Percentiles rank a stretch among this genome's conserved stretches.
Conservation (phyloP, 2,888 invertebrate species). For the Pachliopta kotzebuea region DNA sequence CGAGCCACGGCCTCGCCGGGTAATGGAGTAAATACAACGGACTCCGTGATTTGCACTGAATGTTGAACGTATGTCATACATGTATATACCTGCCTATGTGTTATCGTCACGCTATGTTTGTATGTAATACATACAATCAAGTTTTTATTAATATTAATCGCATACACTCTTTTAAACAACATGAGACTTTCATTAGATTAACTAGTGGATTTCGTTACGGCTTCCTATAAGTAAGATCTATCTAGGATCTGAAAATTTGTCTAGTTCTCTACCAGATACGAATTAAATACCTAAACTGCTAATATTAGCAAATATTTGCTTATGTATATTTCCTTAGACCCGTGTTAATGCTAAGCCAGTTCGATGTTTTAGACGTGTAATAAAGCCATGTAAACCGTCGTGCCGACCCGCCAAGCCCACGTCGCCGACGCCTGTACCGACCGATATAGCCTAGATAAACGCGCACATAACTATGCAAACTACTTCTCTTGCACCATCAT, state of each 20-base stretch:
- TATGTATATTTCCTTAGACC: constrained; percentile 8
- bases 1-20: constrained; percentile 64
- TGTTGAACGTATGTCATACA: constrained; percentile 36
- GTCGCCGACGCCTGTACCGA: constrained; percentile 49
- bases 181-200: no score
- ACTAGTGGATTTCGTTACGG: no score
- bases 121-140: no score
- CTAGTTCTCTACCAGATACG: no score
- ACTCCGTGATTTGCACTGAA: constrained; percentile 54
- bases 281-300: no score
- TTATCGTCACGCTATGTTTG: constrained; percentile 6
- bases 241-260: no score
- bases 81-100: constrained; percentile 8
- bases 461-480: constrained; percentile 74
- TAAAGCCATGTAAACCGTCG: constrained; percentile 45
- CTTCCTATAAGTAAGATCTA: no score
- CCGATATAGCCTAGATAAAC: constrained; percentile 73
- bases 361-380: constrained; percentile 51
- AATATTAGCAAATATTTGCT: no score
- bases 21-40: constrained; percentile 77
- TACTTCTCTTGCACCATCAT: constrained; percentile 45
- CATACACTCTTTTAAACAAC: no score
- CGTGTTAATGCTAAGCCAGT: constrained; percentile 30
- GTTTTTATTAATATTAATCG: no score
- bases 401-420: constrained; percentile 52